Percentiles rank a stretch among this genome's conserved stretches.
Conservation (phyloP, 2,113 vertebrate genomes). For the Nothoprocta pentlandii region DNA sequence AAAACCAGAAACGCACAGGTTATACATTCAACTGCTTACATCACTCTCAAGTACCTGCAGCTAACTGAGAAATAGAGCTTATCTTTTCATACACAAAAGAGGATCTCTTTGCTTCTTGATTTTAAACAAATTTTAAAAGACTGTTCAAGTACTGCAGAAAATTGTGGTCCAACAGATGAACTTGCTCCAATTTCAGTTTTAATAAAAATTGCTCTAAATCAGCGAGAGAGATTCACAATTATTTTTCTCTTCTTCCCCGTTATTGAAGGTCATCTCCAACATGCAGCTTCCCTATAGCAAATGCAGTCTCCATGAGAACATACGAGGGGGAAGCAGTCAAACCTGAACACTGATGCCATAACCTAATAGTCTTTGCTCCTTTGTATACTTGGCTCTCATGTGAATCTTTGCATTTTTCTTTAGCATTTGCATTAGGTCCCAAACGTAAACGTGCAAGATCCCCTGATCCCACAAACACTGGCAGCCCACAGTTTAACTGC, state of each 20-base stretch:
- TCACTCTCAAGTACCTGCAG: background rate
- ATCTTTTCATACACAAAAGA: background rate
- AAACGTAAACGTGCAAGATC: too few species aligned
- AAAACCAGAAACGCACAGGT: background rate
- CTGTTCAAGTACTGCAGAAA: background rate
- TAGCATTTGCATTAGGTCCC: background rate
- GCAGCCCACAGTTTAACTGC: fast-evolving
- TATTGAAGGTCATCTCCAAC: background rate
- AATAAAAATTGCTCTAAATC: background rate
- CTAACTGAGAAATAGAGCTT: background rate
- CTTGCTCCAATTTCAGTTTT: background rate
- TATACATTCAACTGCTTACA: background rate
- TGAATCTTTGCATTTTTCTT: background rate
- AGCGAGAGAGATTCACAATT: background rate
- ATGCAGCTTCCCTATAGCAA: background rate
- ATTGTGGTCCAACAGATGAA: background rate
- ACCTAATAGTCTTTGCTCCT: background rate
- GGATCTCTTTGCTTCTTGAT: background rate
- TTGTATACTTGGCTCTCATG: background rate
- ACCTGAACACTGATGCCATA: background rate
- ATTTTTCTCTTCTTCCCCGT: background rate
- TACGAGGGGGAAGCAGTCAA: background rate
- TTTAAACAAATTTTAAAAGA: background rate
- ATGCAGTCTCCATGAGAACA: background rate
- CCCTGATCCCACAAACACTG: fast-evolving